phyloP scores from a whole-genome alignment of 2,797 vertebrate species.

The Poecile montanus region DNA sequence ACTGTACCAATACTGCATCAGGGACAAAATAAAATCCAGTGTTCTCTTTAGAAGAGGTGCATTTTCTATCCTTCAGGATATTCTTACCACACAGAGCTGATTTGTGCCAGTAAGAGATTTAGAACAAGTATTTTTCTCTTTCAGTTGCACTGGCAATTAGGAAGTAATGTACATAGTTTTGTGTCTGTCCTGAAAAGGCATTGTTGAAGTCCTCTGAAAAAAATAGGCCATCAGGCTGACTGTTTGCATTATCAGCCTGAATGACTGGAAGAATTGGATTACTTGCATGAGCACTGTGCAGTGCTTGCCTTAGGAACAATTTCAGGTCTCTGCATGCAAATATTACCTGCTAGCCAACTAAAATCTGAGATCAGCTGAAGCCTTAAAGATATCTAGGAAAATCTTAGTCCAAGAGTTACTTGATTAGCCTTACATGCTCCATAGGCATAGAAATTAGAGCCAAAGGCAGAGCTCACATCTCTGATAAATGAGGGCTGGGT shows the following conservation, averaged over 20 bases:
- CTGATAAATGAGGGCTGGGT: background rate
- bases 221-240: slow-evolving; percentile 54
- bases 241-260: slow-evolving; percentile 33
- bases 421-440: background rate
- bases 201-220: slow-evolving; percentile 42
- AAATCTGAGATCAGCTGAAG: background rate
- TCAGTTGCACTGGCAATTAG: slow-evolving; percentile 46
- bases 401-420: background rate
- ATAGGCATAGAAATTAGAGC: background rate
- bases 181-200: slow-evolving; percentile 30
- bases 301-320: background rate
- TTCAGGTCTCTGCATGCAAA: background rate
- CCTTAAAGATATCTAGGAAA: background rate
- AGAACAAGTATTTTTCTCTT: slow-evolving; percentile 67
- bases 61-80: background rate
- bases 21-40: background rate
- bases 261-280: slow-evolving; percentile 32
- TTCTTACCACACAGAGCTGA: slow-evolving; percentile 32
- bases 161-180: slow-evolving; percentile 58
- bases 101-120: slow-evolving; percentile 48
- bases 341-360: background rate
- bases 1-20: background rate
- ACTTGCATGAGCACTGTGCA: background rate
- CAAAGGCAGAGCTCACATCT: background rate
- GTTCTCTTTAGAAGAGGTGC: background rate